Percentiles rank a stretch among this genome's conserved stretches.
Evolutionary conservation across 92 coral and sea anemone species (phyloP).

Genomic region (Zoanthus sociatus): DNA sequence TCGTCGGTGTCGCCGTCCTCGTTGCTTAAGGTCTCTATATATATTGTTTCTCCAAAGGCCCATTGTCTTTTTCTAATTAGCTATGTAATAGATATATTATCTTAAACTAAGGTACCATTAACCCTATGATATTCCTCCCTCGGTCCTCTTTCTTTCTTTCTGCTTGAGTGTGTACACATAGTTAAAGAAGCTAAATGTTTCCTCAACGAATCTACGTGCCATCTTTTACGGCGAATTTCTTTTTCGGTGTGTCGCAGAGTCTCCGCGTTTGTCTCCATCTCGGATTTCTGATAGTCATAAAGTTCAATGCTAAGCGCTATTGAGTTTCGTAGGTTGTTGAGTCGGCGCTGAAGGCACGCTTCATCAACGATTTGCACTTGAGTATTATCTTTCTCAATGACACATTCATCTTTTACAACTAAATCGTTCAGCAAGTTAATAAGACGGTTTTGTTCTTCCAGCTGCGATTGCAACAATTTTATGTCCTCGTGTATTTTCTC

Average conservation of each 20-base stretch:
- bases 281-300: constrained; percentile 82
- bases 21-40: no score
- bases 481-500: constrained; percentile 1
- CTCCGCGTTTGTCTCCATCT: constrained; percentile 65
- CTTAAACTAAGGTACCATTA: constrained; percentile 23
- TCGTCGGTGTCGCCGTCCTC: no score
- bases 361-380: background rate
- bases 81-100: no score
- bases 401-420: constrained; percentile 8
- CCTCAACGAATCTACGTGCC: constrained; percentile 82
- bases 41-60: no score
- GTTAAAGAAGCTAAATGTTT: constrained; percentile 64
- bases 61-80: no score
- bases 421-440: constrained; percentile 7
- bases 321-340: constrained; percentile 59
- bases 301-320: constrained; percentile 68
- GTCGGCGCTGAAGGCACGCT: constrained; percentile 22
- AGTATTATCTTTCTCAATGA: background rate
- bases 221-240: constrained; percentile 74
- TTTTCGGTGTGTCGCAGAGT: constrained; percentile 68
- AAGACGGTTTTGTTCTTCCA: constrained; percentile 22
- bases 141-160: background rate
- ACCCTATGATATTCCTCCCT: background rate
- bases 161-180: constrained; percentile 33
- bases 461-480: constrained; percentile 8